Percentiles rank a stretch among this genome's conserved stretches.
phyloP scores from a whole-genome alignment of 1,140 invertebrate genomes.

The Contarinia nasturtii region DNA sequence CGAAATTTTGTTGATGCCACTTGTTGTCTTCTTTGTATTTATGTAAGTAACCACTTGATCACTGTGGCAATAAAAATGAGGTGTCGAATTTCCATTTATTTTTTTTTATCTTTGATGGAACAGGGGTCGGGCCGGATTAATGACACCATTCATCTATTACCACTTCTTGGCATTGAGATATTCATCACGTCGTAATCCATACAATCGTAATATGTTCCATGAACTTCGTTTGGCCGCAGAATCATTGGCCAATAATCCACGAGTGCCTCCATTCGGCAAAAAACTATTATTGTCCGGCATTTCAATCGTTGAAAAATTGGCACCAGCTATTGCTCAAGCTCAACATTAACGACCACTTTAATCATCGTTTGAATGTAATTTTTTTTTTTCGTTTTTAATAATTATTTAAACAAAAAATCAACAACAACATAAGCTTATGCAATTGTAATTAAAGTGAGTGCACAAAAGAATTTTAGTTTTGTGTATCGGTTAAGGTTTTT shows the following conservation, averaged over 20 bases:
- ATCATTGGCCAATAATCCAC: constrained; percentile 34
- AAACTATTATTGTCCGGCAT: constrained; percentile 31
- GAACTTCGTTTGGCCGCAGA: constrained; percentile 50
- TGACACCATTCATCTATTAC: constrained; percentile 88
- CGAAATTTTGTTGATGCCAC: constrained; percentile 86
- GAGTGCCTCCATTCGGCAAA: constrained; percentile 34
- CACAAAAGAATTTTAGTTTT: too few relatives aligned
- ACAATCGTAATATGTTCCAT: constrained; percentile 73
- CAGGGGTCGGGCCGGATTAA: constrained; percentile 64
- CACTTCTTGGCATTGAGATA: constrained; percentile 82
- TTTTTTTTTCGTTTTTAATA: too few relatives aligned
- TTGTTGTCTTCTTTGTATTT: constrained; percentile 62
- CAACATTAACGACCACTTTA: not conserved
- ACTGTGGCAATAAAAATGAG: too few relatives aligned
- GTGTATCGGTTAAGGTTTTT: too few relatives aligned
- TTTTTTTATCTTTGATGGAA: constrained; percentile 2
- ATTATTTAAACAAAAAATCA: too few relatives aligned
- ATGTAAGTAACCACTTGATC: constrained; percentile 42
- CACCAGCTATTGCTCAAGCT: constrained; percentile 27
- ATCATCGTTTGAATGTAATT: not conserved
- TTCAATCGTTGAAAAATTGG: constrained; percentile 37
- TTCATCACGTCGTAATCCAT: constrained; percentile 82
- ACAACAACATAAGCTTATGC: too few relatives aligned
- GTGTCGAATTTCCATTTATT: not conserved
- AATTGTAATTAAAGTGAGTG: too few relatives aligned